These are phyloP conservation scores for Augiades crinisus DNA, from an alignment of 2,888 invertebrate genomes.

Conservation along the genomic window DNA sequence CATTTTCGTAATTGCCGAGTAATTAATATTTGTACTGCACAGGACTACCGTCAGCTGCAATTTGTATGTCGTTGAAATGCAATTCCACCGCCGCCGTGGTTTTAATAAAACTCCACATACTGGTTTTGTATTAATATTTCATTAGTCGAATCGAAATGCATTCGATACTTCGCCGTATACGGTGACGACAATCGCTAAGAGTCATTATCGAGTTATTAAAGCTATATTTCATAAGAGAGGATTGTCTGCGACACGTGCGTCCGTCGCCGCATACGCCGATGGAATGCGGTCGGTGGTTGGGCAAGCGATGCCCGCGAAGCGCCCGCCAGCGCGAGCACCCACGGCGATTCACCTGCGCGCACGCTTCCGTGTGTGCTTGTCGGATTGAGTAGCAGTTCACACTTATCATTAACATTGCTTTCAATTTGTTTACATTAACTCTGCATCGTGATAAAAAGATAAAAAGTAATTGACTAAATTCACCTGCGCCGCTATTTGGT, in stretches of 20 bases:
- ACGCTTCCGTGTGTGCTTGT: constrained; percentile 50
- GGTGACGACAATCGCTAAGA: constrained; percentile 1
- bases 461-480: no score
- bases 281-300: constrained; percentile 52
- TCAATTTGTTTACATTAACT: no score
- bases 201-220: background rate
- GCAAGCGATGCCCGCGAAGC: constrained; percentile 56
- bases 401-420: constrained; percentile 5
- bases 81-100: constrained; percentile 4
- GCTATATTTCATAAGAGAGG: constrained; percentile 1
- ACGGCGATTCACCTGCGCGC: constrained; percentile 54
- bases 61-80: constrained; percentile 20
- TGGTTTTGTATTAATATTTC: constrained; percentile 13
- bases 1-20: constrained; percentile 50
- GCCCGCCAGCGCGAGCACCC: constrained; percentile 55
- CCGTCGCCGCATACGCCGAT: constrained; percentile 36
- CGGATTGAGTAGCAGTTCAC: constrained; percentile 34
- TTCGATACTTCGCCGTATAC: constrained; percentile 5
- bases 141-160: constrained; percentile 5
- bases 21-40: constrained; percentile 46
- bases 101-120: constrained; percentile 6
- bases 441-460: no score
- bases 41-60: constrained; percentile 27
- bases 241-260: constrained; percentile 38
- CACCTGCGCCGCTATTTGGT: no score